Evolutionary conservation across 2,888 invertebrate genomes (phyloP).

Genomic region (Caenorhabditis afra): DNA sequence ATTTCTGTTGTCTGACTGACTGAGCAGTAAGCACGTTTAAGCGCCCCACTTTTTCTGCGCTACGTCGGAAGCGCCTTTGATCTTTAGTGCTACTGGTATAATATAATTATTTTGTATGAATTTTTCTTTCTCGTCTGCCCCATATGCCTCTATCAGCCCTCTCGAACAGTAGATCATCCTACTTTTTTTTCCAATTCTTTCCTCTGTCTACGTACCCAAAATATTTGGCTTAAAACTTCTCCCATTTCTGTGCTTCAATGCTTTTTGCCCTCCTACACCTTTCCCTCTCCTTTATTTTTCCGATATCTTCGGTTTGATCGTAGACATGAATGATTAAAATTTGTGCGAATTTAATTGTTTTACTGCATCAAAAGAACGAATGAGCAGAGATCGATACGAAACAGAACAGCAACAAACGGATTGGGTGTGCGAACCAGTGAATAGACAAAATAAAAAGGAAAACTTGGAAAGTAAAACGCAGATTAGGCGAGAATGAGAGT

Average conservation of each 20-base stretch:
- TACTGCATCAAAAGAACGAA: too few species aligned
- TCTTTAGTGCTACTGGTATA: constrained; percentile 64
- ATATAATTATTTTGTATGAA: constrained; percentile 59
- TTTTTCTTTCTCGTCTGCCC: constrained; percentile 14
- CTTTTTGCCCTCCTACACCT: constrained; percentile 19
- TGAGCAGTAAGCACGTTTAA: constrained; percentile 46
- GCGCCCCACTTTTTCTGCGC: constrained; percentile 9
- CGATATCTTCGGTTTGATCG: constrained; percentile 51
- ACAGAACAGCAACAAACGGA: constrained; percentile 9
- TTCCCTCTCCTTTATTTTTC: constrained; percentile 22
- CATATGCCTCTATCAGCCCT: constrained; percentile 46
- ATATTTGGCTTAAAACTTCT: constrained; percentile 37
- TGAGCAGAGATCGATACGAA: constrained; percentile 22
- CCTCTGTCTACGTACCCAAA: constrained; percentile 36
- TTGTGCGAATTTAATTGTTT: background rate
- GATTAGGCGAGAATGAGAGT: constrained; percentile 43
- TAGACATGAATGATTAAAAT: constrained; percentile 57
- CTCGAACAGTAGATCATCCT: constrained; percentile 21
- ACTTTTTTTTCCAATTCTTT: constrained; percentile 5
- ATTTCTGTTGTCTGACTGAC: constrained; percentile 12
- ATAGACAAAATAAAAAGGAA: constrained; percentile 18
- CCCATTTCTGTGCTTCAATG: constrained; percentile 33
- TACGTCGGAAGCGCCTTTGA: constrained; percentile 44
- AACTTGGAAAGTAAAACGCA: constrained; percentile 1
- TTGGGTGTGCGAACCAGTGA: constrained; percentile 9